Evolutionary conservation across 2,797 vertebrate species (phyloP).

Genomic region (Hemibagrus guttatus): DNA sequence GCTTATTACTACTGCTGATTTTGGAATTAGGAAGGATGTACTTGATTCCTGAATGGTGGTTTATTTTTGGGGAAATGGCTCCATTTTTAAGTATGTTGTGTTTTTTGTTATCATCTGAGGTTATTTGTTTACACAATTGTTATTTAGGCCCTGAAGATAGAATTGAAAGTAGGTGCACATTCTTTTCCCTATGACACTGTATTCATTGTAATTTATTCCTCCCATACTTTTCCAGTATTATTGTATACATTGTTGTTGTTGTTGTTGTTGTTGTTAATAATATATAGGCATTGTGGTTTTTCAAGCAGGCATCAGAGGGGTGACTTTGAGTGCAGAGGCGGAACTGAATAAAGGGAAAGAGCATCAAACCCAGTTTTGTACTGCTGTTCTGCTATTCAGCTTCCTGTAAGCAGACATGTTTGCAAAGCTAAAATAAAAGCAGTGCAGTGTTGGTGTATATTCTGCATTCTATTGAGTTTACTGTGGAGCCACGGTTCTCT

Average conservation of each 20-base stretch:
- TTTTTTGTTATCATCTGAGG: neutral
- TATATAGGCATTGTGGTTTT: neutral
- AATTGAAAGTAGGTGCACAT: neutral
- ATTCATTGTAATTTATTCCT: neutral
- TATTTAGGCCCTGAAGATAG: neutral
- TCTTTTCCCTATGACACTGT: neutral
- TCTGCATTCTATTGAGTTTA: constrained; percentile 71
- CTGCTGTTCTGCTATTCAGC: neutral
- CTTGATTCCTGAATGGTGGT: neutral
- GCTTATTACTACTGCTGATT: neutral
- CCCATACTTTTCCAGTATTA: neutral
- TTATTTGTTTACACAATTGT: neutral
- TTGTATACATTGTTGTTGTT: neutral
- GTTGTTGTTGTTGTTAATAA: neutral
- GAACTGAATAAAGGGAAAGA: no score
- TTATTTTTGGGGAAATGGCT: neutral
- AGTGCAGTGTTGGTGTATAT: constrained; percentile 65
- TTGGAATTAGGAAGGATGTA: neutral
- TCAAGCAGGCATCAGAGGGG: neutral
- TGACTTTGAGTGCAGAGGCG: no score
- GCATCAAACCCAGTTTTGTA: neutral
- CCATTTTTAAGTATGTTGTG: neutral
- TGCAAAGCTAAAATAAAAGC: constrained; percentile 3
- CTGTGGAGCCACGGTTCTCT: constrained; percentile 71
- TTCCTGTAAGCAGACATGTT: neutral